phyloP scores from a whole-genome alignment of 2,797 vertebrate species.

The Dipus sagitta region DNA sequence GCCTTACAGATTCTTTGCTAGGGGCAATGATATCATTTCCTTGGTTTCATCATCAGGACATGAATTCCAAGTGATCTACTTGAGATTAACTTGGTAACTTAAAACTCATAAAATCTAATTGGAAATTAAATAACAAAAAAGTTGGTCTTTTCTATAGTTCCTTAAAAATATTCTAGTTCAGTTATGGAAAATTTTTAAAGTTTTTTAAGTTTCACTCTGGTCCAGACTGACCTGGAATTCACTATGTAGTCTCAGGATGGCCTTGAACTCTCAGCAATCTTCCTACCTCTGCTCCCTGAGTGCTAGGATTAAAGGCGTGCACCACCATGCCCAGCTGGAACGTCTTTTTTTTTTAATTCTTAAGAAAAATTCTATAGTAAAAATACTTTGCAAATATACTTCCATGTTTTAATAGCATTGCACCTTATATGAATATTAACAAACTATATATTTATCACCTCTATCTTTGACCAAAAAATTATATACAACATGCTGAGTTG shows the following conservation, averaged over 20 bases:
- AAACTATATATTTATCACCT: not conserved
- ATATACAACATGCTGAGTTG: not conserved
- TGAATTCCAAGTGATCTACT: conserved; percentile 43
- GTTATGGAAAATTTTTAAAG: too few species aligned
- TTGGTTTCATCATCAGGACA: conserved; percentile 24
- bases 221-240: not conserved
- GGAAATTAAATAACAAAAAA: conserved; percentile 47
- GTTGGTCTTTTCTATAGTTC: not conserved
- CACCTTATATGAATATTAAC: not conserved
- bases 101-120: conserved; percentile 23
- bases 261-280: too few species aligned
- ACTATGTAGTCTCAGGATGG: not conserved
- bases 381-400: conserved; percentile 20
- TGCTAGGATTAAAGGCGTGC: too few species aligned
- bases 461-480: not conserved
- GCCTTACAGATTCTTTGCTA: not conserved
- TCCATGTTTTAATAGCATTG: not conserved
- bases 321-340: too few species aligned
- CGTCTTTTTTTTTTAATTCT: not conserved
- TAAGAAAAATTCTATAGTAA: not conserved
- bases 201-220: too few species aligned
- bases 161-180: not conserved
- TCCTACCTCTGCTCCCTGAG: too few species aligned
- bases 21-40: not conserved
- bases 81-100: not conserved